A percentile compares a stretch with the other conserved stretches of the same genome.
phyloP scores from a whole-genome alignment of 2,888 invertebrate species.

The Mechanitis mazaeus region DNA sequence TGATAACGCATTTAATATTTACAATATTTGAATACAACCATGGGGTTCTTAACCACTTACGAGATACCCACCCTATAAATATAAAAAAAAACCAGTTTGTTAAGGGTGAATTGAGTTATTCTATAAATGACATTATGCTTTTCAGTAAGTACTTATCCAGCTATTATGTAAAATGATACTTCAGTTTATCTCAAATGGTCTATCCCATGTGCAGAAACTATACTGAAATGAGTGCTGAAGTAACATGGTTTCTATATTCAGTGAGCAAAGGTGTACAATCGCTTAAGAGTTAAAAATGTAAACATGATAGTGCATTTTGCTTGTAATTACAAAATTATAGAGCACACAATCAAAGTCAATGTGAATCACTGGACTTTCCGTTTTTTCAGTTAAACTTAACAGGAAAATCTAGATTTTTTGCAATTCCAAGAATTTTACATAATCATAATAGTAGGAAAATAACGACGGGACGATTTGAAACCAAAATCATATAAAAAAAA shows the following conservation, averaged over 20 bases:
- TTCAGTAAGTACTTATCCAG: neutral
- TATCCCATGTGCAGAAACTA: conserved; percentile 2
- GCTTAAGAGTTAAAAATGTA: neutral
- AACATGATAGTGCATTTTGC: conserved; percentile 4
- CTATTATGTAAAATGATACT: conserved; percentile 1
- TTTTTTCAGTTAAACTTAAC: conserved; percentile 29
- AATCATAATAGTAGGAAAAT: neutral
- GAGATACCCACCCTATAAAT: no score
- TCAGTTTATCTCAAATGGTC: conserved; percentile 1
- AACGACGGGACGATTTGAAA: neutral
- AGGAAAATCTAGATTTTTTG: conserved; percentile 29
- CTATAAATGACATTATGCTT: neutral
- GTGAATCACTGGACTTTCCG: conserved; percentile 22
- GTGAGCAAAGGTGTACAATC: neutral
- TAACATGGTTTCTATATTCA: neutral
- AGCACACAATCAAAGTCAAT: conserved; percentile 10
- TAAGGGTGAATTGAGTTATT: neutral
- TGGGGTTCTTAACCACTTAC: no score
- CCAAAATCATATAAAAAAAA: neutral
- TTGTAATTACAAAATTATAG: conserved; percentile 16
- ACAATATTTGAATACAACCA: no score
- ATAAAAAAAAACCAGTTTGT: no score
- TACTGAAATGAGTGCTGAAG: neutral
- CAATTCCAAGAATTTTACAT: neutral
- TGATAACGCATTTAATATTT: no score